These are phyloP conservation scores for Nibea albiflora DNA, from an alignment of 2,113 vertebrate species.

Conservation along the genomic window DNA sequence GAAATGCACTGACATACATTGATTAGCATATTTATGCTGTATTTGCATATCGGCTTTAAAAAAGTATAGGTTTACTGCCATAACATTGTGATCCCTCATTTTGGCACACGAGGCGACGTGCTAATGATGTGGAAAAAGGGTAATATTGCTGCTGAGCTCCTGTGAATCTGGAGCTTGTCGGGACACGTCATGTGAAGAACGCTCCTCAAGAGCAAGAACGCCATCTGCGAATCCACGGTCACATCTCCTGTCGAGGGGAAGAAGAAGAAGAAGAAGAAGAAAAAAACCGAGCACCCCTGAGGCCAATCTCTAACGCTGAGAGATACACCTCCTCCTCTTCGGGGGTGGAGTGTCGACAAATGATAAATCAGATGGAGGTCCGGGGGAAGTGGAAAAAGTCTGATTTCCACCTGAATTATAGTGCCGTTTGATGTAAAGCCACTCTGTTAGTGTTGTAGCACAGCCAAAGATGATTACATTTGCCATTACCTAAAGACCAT, in stretches of 20 bases:
- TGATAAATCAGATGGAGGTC: constrained; percentile 24
- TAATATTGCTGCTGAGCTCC: constrained; percentile 41
- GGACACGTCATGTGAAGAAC: constrained; percentile 59
- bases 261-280: too few species aligned
- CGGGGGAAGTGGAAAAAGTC: not conserved
- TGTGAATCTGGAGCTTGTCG: constrained; percentile 62
- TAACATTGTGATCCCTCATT: not conserved
- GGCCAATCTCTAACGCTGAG: constrained; percentile 28
- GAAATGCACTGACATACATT: not conserved
- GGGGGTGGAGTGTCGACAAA: constrained; percentile 14
- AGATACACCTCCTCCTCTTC: constrained; percentile 29
- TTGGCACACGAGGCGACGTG: constrained; percentile 24
- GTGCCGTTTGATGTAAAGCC: not conserved
- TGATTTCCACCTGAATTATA: constrained; percentile 5
- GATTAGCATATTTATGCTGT: not conserved
- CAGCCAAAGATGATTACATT: not conserved
- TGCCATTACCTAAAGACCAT: not conserved
- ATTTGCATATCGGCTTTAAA: constrained; percentile 20
- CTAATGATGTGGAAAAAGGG: constrained; percentile 63
- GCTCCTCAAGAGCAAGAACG: constrained; percentile 39
- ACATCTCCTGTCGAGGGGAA: constrained; percentile 24
- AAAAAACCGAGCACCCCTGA: constrained; percentile 3
- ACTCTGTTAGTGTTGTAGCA: not conserved
- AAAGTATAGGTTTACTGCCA: constrained; percentile 25
- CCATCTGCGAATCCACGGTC: constrained; percentile 56